A percentile compares a stretch with the other conserved stretches of the same genome.
Evolutionary conservation across 2,888 invertebrate genomes (phyloP).

Genomic region (Mesorhabditis sp.): DNA sequence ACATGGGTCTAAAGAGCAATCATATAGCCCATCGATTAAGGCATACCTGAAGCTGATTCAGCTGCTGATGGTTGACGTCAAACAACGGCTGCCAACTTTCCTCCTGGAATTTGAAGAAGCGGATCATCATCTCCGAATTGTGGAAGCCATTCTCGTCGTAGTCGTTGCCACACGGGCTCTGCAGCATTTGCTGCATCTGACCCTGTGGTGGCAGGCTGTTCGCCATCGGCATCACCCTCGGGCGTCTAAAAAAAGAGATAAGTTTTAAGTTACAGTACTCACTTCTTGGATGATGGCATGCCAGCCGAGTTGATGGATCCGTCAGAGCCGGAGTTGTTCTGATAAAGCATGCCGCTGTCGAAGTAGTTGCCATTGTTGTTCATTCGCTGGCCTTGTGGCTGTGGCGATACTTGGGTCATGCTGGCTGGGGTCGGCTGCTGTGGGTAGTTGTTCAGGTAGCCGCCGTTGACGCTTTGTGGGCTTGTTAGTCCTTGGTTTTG

Average conservation of each 20-base stretch:
- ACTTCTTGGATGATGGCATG: neutral
- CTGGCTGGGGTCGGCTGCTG: slow-evolving; percentile 24
- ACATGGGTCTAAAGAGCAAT: slow-evolving; percentile 68
- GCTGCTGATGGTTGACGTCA: slow-evolving; percentile 36
- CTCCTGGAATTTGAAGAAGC: slow-evolving; percentile 47
- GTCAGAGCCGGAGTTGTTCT: slow-evolving; percentile 4
- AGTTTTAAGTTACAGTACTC: neutral
- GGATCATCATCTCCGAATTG: slow-evolving; percentile 20
- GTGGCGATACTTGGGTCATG: slow-evolving; percentile 14
- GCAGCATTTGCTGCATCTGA: slow-evolving; percentile 14
- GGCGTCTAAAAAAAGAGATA: neutral
- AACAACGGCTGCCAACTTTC: slow-evolving; percentile 49
- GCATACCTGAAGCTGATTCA: slow-evolving; percentile 22
- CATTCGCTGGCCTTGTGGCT: slow-evolving; percentile 10
- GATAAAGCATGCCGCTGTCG: neutral
- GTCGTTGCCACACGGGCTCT: neutral
- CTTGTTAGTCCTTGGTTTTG: neutral
- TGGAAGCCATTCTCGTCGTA: slow-evolving; percentile 11
- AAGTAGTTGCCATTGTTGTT: slow-evolving; percentile 9
- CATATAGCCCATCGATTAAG: neutral
- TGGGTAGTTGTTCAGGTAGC: slow-evolving; percentile 7
- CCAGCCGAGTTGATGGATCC: neutral
- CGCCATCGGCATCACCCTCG: slow-evolving; percentile 13
- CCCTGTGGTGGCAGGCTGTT: slow-evolving; percentile 6
- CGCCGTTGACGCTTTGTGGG: neutral